Base-by-base conservation (phyloP, 2,113 vertebrate species). In the Antennarius striatus region DNA sequence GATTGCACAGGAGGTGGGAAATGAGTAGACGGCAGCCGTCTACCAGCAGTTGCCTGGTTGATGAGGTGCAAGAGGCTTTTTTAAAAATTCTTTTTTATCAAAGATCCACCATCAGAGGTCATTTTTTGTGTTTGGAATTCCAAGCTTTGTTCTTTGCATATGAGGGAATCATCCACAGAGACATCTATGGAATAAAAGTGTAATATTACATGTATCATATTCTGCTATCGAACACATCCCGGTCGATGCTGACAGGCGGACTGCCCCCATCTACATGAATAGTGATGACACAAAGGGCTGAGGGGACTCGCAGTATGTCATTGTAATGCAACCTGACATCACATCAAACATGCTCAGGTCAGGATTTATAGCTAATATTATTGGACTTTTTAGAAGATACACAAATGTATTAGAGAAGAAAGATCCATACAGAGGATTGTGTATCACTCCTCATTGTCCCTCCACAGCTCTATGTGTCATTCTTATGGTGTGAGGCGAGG, bases 1-100 rank as follows among this genome's bases (percentile, higher is more conserved):
- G 90, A 91, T 90, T 84, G 79, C 75, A 63, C 63, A 69, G 67
- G 80, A 77, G 72, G 75, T 82, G 85, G 79, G 78, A 78, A 85
- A 90, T 66, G 62, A 79, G 72, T 68, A 68, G 80, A 82, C 75
- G 63, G 67, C 71, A 59, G 85, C 71, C 79, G 79, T 73, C 57
- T 58, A 56, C n/a, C 14, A 58, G 43, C 65, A 63, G 76, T 58
- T 0, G 29, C 39, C 49, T 28, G 50, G 47, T 65, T 73, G 77
- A 50, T 62, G 8, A 46, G 55, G 51, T 61, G 59, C 63, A 55
- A 52, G 56, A 67, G 32, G 50, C 39, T 49, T 68, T 82, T 84
- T 45, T 2, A 36, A 36, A 36, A 36, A 36, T 22, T 22, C 22
- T 22, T 22, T 22, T 22, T 22, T 22, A 36, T 36, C 32, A 36